Evolutionary conservation across 2,113 vertebrate species (phyloP).

Genomic region (Cebus imitator): DNA sequence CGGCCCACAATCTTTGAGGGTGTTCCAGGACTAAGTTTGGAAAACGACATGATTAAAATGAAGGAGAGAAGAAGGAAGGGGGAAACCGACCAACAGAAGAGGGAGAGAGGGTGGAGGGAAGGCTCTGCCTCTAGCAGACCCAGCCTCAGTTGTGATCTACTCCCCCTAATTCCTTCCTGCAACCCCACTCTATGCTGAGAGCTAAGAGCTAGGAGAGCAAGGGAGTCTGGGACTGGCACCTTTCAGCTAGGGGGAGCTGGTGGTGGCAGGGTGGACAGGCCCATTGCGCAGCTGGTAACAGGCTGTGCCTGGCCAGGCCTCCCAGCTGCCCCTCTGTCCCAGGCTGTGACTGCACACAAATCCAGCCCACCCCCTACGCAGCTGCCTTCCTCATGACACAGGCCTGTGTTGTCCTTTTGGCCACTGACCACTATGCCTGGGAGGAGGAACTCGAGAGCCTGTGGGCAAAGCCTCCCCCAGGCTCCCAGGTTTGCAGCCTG

Average conservation of each 20-base stretch:
- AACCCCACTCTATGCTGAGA: neutral
- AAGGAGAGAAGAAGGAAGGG: neutral
- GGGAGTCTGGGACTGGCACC: neutral
- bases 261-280: constrained; percentile 25
- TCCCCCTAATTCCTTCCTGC: neutral
- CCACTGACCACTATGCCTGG: constrained; percentile 16
- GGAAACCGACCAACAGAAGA: constrained; percentile 50
- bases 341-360: constrained; percentile 75
- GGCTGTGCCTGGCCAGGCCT: constrained; percentile 77
- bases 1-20: neutral
- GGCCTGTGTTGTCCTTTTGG: constrained; percentile 59
- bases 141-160: neutral
- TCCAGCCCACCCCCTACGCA: constrained; percentile 79
- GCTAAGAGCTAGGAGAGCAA: neutral
- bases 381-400: constrained; percentile 81
- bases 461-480: neutral
- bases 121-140: neutral
- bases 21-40: neutral
- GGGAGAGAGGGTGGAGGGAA: neutral
- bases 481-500: neutral
- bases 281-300: constrained; percentile 78
- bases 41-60: neutral
- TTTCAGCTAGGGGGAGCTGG: neutral
- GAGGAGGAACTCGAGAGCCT: neutral
- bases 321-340: constrained; percentile 82